These are phyloP conservation scores for Dryoscopus gambensis DNA, from an alignment of 2,113 vertebrate genomes.

Conservation along the genomic window DNA sequence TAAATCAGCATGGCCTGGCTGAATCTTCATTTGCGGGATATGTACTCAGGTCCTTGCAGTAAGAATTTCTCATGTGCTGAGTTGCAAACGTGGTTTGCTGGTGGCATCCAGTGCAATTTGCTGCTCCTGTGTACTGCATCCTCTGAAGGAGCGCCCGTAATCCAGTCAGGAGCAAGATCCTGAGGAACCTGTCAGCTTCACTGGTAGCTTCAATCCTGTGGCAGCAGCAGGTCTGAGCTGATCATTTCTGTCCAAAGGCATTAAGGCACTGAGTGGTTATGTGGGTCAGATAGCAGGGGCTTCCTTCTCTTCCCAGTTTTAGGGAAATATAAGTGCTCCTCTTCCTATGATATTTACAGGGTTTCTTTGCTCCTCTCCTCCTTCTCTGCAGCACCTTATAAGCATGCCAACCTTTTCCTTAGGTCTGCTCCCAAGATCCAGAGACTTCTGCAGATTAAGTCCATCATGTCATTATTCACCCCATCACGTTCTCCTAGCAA, in stretches of 20 bases:
- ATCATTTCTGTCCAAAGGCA: neutral
- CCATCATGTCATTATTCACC: neutral
- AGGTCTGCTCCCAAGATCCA: neutral
- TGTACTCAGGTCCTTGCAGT: neutral
- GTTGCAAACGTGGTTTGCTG: neutral
- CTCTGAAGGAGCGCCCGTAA: neutral
- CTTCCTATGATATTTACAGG: neutral
- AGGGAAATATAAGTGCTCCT: neutral
- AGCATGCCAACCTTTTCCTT: neutral
- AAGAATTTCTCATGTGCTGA: neutral
- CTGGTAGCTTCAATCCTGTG: neutral
- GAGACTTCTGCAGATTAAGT: neutral
- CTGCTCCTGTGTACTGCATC: neutral
- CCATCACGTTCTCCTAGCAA: neutral
- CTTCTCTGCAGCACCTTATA: neutral
- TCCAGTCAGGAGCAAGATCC: neutral
- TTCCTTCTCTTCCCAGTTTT: neutral
- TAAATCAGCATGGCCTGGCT: neutral
- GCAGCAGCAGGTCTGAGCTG: neutral
- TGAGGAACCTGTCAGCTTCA: neutral
- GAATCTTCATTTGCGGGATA: neutral
- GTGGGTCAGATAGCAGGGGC: neutral
- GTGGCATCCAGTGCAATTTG: neutral
- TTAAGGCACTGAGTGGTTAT: neutral
- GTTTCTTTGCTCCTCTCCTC: neutral